A percentile compares a stretch with the other conserved stretches of the same genome.
Evolutionary conservation across 2,797 vertebrate genomes (phyloP).

Genomic region (Somateria mollissima): DNA sequence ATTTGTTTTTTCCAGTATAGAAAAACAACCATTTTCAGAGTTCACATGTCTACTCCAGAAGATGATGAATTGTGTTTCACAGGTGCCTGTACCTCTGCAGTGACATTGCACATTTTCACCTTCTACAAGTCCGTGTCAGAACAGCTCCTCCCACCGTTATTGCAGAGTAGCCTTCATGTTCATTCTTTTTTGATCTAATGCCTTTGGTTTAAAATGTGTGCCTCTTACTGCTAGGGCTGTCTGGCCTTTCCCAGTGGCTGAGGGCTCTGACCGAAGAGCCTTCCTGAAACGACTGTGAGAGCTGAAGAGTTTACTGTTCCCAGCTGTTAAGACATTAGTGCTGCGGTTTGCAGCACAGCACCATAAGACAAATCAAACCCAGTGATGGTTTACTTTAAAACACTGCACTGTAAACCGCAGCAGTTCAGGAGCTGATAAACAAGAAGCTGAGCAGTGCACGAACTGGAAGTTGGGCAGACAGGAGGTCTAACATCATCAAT

Average conservation of each 20-base stretch:
- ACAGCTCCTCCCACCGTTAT: not conserved
- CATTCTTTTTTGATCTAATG: not conserved
- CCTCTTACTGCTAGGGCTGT: not conserved
- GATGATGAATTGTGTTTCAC: not conserved
- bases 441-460: not conserved
- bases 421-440: constrained; percentile 4
- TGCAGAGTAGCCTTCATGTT: not conserved
- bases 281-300: not conserved
- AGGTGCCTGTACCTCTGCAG: not conserved
- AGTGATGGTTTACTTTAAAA: not conserved
- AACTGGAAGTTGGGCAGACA: constrained; percentile 4
- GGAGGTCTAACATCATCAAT: not conserved
- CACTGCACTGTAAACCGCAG: constrained; percentile 19
- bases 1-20: not conserved
- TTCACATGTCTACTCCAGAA: not conserved
- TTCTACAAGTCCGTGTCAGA: not conserved
- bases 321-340: constrained; percentile 2
- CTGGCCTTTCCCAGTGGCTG: not conserved
- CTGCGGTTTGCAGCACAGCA: constrained; percentile 14
- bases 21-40: not conserved
- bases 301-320: not conserved
- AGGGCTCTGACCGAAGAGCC: not conserved
- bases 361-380: constrained; percentile 9
- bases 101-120: not conserved
- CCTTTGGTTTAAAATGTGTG: not conserved